Percentiles rank a stretch among this genome's conserved stretches.
Conservation (phyloP, 2,888 invertebrate genomes). For the Philonicus albiceps region DNA sequence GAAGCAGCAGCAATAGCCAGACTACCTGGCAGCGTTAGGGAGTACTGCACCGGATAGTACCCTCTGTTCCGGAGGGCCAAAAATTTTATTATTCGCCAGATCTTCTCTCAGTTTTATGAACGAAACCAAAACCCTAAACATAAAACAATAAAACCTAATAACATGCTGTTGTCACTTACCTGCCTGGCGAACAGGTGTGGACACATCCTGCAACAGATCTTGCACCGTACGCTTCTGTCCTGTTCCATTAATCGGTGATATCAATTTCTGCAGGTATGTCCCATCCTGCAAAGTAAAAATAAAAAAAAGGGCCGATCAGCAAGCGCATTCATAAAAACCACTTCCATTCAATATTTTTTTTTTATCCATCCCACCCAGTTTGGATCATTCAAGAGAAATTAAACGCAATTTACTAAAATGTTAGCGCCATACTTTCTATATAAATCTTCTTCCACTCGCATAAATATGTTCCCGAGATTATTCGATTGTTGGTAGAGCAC, state of each 20-base stretch:
- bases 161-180: conserved; percentile 54
- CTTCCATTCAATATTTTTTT: neutral
- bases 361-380: neutral
- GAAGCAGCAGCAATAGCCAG: neutral
- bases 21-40: conserved; percentile 4
- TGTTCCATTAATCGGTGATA: conserved; percentile 57
- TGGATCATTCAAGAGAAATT: neutral
- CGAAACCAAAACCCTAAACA: neutral
- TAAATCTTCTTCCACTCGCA: neutral
- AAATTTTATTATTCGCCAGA: neutral
- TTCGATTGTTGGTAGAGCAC: neutral
- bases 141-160: conserved; percentile 27
- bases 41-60: neutral
- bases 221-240: conserved; percentile 61
- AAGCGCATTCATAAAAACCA: neutral
- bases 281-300: conserved; percentile 58
- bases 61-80: neutral
- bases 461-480: neutral
- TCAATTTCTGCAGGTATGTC: conserved; percentile 60
- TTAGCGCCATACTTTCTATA: conserved; percentile 19
- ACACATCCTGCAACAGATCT: conserved; percentile 60
- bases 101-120: neutral
- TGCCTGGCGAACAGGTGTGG: conserved; percentile 60
- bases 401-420: neutral
- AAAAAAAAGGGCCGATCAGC: conserved; percentile 21